Base-by-base conservation (phyloP, 2,797 vertebrate genomes). In the Lacerta bilineata region DNA sequence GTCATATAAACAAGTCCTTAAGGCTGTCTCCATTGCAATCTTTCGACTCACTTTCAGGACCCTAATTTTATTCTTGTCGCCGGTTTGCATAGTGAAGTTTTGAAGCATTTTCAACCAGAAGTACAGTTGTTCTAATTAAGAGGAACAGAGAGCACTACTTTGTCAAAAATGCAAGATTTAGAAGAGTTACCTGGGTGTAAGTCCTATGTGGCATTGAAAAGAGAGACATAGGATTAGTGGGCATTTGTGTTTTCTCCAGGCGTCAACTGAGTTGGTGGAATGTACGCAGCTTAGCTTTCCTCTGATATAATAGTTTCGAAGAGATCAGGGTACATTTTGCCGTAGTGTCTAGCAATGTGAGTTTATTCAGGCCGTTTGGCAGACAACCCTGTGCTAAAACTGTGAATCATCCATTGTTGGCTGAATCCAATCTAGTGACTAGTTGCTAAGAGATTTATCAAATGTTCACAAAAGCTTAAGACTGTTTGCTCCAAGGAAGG, bases 351-450 rank as follows among this genome's bases (percentile, higher is more conserved):
- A 96, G 96, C 96, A 96, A 96, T 97, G 95, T 95, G 96, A 95
- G 93, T 96, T 95, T 96, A 95, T 97, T 96, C 96, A 95, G 96
- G 93, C 96, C 84, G 93, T 95, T 96, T 97, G 97, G 97, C 97
- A 96, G 93, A 91, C 94, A 90, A 89, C 95, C 95, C 95, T 95
- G 96, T 93, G 92, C 94, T 96, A 91, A 95, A 96, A 95, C 95
- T 91, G 92, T 97, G 97, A 97, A 96, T 97, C 96, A 96, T 92
- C 95, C 95, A 95, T 96, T 96, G 96, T 97, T 96, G 96, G 96
- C 96, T 89, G 90, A 95, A 93, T 93, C 94, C 33, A 77, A 93
- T 94, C 84, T 86, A 92, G 95, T 95, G 92, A 94, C 85, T 84
- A 92, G 95, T 96, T 95, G 96, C 95, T 96, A 96, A 96, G 96